Evolutionary conservation across 2,113 vertebrate genomes (phyloP).

Genomic region (Oreotrochilus melanogaster): DNA sequence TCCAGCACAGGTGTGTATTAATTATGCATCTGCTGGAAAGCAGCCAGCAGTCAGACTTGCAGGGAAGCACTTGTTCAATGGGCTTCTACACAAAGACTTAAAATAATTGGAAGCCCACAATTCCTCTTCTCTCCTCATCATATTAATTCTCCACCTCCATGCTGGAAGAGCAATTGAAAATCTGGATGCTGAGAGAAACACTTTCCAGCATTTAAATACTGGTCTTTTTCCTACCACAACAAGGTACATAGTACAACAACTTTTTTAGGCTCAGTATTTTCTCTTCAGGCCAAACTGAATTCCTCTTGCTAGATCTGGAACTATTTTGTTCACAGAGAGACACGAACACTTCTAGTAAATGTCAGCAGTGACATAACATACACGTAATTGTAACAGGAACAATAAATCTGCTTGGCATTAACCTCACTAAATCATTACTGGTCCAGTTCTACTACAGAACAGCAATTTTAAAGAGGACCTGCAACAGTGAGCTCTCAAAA

Average conservation of each 20-base stretch:
- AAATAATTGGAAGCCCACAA: neutral
- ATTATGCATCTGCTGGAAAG: neutral
- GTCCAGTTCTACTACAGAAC: neutral
- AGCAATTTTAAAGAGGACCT: neutral
- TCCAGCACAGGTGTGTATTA: neutral
- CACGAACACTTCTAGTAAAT: neutral
- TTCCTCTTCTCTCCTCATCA: neutral
- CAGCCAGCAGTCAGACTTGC: neutral
- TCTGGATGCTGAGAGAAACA: neutral
- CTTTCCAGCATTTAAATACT: neutral
- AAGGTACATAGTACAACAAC: neutral
- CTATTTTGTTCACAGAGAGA: neutral
- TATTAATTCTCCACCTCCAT: neutral
- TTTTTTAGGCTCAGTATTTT: neutral
- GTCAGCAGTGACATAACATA: accelerated
- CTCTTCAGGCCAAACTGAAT: neutral
- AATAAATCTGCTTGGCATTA: neutral
- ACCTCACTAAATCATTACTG: neutral
- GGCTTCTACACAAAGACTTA: neutral
- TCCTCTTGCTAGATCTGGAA: neutral
- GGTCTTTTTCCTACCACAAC: neutral
- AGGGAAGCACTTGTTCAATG: neutral
- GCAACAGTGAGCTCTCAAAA: neutral
- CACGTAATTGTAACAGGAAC: neutral
- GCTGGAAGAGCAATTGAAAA: neutral